Base-by-base conservation (phyloP, 2,888 invertebrate species). In the Psylliodes chrysocephalus region DNA sequence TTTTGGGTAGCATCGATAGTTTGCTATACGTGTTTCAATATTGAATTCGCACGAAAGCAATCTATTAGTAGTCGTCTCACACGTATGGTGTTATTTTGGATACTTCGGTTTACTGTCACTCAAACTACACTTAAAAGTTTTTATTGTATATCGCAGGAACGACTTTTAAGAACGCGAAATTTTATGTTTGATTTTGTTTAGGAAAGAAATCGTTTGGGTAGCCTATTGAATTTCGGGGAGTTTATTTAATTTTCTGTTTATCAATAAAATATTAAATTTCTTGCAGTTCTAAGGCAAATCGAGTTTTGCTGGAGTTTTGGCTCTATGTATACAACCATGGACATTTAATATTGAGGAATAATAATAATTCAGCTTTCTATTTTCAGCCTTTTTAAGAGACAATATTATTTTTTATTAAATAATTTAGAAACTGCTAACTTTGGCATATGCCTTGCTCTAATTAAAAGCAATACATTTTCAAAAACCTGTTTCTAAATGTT, bases 101-200 rank as follows among this genome's bases (percentile, higher is more conserved):
- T 69, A 72, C 71, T 71, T 63, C 68, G 64, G 70, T 70, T 69
- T 65, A 70, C 67, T 70, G 67, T 66, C 67, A 65, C 69, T 69
- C 64, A 61, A 68, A 69, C 60, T 69, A 64, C 64, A 70, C 65
- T 68, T 68, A 65, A 69, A 71, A 71, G 57, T 69, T 71, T 65
- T 64, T 64, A 64, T 65, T 63, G 46, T 63, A 61, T 44, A 66
- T 63, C 56, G 42, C 59, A 49, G 49, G 49, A 66, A 53, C 57
- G 57, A 62, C 57, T 63, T 64, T 60, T 63, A 56, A n/a, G 63
- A 54, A 56, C 51, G 49, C 28, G 55, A 55, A 44, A 28, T 55
- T 55, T 55, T 55, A 55, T 55, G 28, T 25, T 30, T 46, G 22
- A 17, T 38, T 55, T 46, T 33, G 44, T 55, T 46, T 46, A 18